Evolutionary conservation across 2,797 vertebrate species (phyloP).

Genomic region (Gymnothorax javanicus): DNA sequence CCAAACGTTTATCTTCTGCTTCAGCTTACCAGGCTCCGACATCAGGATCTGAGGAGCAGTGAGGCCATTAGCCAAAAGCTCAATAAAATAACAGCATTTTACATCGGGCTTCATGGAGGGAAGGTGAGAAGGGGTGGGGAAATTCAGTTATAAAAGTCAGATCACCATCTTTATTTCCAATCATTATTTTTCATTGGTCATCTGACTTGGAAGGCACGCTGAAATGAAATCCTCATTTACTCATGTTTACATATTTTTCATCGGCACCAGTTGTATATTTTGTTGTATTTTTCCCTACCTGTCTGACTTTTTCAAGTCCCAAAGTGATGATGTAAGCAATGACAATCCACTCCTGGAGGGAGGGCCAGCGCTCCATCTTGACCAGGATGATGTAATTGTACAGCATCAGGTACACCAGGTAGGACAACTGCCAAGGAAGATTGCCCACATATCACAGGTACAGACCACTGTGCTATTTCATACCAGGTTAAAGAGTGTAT

Average conservation of each 20-base stretch:
- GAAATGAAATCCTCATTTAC: neutral
- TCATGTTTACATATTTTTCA: slow-evolving; percentile 87
- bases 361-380: slow-evolving; percentile 94
- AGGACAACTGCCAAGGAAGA: slow-evolving; percentile 81
- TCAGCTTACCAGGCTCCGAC: slow-evolving; percentile 98
- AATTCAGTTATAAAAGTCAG: neutral
- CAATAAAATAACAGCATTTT: neutral
- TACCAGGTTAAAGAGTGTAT: neutral
- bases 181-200: neutral
- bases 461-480: slow-evolving; percentile 56
- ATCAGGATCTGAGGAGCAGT: slow-evolving; percentile 84
- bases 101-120: neutral
- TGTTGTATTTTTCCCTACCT: slow-evolving; percentile 96
- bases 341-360: slow-evolving; percentile 91
- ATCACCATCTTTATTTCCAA: neutral
- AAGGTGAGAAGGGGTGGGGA: neutral
- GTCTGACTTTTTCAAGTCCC: slow-evolving; percentile 92
- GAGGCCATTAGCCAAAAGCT: neutral
- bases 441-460: neutral
- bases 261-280: slow-evolving; percentile 85
- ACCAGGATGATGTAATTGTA: slow-evolving; percentile 98
- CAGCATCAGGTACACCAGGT: slow-evolving; percentile 92
- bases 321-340: slow-evolving; percentile 94
- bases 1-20: slow-evolving; percentile 98
- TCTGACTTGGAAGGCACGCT: neutral